phyloP scores from a whole-genome alignment of 2,888 invertebrate species.

The Eupsilia transversa region DNA sequence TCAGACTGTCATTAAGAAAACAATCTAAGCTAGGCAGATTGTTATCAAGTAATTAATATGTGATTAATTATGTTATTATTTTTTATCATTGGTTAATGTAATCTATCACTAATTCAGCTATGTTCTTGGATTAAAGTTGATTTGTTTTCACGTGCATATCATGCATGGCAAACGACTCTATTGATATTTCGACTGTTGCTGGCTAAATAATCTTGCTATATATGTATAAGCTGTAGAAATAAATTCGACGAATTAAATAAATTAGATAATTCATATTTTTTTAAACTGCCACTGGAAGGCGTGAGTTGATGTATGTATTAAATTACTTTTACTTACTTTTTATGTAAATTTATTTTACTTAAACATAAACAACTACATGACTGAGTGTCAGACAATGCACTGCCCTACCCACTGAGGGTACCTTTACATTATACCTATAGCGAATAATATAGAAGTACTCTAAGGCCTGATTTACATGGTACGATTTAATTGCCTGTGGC shows the following conservation, averaged over 20 bases:
- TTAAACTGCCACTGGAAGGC: too few species aligned
- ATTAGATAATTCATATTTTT: too few species aligned
- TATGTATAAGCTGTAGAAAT: neutral
- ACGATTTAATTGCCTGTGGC: neutral
- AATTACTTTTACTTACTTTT: too few species aligned
- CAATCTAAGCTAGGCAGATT: conserved; percentile 11
- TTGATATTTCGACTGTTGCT: conserved; percentile 5
- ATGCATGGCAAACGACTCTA: conserved; percentile 28
- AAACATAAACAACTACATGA: neutral
- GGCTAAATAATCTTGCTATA: neutral
- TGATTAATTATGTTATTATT: conserved; percentile 50
- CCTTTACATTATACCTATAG: too few species aligned
- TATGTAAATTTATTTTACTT: too few species aligned
- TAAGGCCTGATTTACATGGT: neutral
- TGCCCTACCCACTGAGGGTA: neutral
- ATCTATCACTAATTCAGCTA: conserved; percentile 33
- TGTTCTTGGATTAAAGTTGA: conserved; percentile 26
- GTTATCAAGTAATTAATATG: conserved; percentile 49
- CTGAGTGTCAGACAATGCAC: neutral
- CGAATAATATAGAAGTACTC: too few species aligned
- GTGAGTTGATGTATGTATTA: too few species aligned
- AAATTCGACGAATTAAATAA: neutral
- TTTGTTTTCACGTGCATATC: conserved; percentile 55
- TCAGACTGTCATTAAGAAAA: neutral
- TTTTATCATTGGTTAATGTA: conserved; percentile 43